These are phyloP conservation scores for Pteria penguin DNA, from an alignment of 2,888 invertebrate genomes.

Conservation along the genomic window DNA sequence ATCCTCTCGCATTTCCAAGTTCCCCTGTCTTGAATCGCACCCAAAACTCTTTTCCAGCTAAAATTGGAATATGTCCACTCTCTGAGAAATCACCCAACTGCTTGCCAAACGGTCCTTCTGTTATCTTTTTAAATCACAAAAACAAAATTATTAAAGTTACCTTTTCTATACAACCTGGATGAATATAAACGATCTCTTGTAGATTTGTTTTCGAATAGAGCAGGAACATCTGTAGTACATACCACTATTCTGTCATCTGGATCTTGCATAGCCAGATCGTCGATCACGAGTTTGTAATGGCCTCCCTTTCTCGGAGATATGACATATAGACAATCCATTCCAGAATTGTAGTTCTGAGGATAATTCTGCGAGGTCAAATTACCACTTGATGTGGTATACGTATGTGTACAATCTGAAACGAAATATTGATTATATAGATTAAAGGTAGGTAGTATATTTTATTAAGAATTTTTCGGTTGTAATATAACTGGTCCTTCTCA, in stretches of 20 bases:
- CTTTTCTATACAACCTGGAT: too few relatives aligned
- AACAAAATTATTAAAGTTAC: too few relatives aligned
- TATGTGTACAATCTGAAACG: conserved; percentile 41
- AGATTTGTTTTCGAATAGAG: too few relatives aligned
- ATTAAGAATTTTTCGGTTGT: too few relatives aligned
- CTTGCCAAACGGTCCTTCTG: conserved; percentile 37
- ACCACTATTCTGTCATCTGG: conserved; percentile 52
- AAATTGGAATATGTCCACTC: conserved; percentile 18
- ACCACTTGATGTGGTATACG: conserved; percentile 32
- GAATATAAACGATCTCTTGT: too few relatives aligned
- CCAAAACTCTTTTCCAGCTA: conserved; percentile 41
- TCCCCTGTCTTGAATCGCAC: conserved; percentile 46
- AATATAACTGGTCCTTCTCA: too few relatives aligned
- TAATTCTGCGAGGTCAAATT: conserved; percentile 42
- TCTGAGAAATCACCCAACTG: conserved; percentile 46
- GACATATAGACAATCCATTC: conserved; percentile 52
- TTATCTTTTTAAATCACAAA: conserved; percentile 29
- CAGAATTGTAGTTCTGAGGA: conserved; percentile 39
- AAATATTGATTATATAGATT: not conserved
- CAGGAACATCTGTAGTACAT: too few relatives aligned
- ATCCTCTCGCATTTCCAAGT: conserved; percentile 46
- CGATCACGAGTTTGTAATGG: conserved; percentile 39
- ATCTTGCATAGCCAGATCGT: conserved; percentile 44
- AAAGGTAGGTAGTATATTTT: too few relatives aligned
- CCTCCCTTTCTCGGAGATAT: conserved; percentile 42